Conservation (phyloP, 37 sponge, comb jelly and placozoan genomes). For the Spongia lamella region DNA sequence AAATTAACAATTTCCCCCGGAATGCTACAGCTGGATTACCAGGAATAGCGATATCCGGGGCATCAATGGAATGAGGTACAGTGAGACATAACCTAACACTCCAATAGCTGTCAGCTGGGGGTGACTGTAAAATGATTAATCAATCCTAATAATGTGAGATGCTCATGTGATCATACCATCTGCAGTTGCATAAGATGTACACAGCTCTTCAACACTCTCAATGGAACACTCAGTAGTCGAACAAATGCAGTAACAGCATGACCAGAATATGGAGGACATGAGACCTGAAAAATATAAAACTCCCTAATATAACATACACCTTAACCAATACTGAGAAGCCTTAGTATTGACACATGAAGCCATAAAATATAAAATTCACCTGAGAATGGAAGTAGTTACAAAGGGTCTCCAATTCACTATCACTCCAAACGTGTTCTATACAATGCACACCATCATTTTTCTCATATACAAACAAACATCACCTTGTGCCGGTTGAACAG, state of each 20-base stretch:
- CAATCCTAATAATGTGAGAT: too few species aligned
- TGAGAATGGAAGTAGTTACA: constrained; percentile 54
- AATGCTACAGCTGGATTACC: constrained; percentile 39
- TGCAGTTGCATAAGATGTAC: constrained; percentile 63
- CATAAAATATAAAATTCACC: constrained; percentile 16
- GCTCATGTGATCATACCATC: constrained; percentile 26
- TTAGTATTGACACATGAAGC: neutral
- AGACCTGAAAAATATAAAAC: constrained; percentile 43
- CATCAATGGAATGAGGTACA: constrained; percentile 40
- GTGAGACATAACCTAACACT: constrained; percentile 47
- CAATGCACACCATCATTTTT: too few species aligned
- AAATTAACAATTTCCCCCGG: constrained; percentile 52
- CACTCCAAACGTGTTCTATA: constrained; percentile 51
- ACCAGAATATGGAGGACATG: constrained; percentile 46
- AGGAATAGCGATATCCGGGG: constrained; percentile 9
- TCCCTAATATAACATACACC: neutral
- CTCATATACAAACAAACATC: neutral
- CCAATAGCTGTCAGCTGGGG: constrained; percentile 50
- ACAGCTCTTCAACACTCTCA: constrained; percentile 46
- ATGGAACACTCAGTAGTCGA: constrained; percentile 46
- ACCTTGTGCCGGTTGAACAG: constrained; percentile 34
- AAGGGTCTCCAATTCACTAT: constrained; percentile 45
- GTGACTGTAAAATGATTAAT: constrained; percentile 27
- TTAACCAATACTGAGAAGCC: neutral
- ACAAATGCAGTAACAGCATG: constrained; percentile 45